Base-by-base conservation (phyloP, 1,140 invertebrate species). In the Chymomyza costata region DNA sequence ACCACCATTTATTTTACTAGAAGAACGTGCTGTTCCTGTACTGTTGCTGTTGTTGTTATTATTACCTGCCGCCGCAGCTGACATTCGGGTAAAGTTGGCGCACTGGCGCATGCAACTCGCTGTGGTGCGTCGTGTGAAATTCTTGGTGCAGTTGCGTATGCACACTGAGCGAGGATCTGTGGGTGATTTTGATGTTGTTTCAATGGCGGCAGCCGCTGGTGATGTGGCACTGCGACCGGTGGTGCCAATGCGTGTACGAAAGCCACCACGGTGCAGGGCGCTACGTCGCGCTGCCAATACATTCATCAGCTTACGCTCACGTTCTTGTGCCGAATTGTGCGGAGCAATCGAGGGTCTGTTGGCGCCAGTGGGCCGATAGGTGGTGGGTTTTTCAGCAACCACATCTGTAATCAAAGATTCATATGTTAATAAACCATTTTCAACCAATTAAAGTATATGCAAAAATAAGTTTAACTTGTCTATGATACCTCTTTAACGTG, bases 301-400 rank as follows among this genome's bases (percentile, higher is more conserved):
- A 18, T 87, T 87, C 73, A 88, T 83, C 41, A 89, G 74, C 54
- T 87, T 88, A 17, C 87, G 87, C 35, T 89, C 87, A 14, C 88
- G 69, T 38, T 85, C 68, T 45, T 81, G 78, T 1, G 78, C 73
- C 2, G 73, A 58, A 38, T 50, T 83, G 5, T 43, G 58, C 3
- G 82, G 62, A 10, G 78, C 59, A 13, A 65, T 45, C 19, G 82
- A 76, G 2, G 76, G 60, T 2, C 73, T 41, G 8, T 51, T 74
- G 38, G 51, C 40, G 15, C 57, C 54, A 0, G 51, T 34, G 7
- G 82, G 71, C 6, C 82, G 64, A 17, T 74, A 82, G 2, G 82
- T 84, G 14, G 76, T 84, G 16, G 81, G 65, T 28, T 69, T 70
- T 46, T 83, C 60, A 7, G 61, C 81, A 30, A 78, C 70, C 10